Percentiles rank a stretch among this genome's conserved stretches.
Conservation (phyloP, 2,888 invertebrate genomes). For the Prosapia bicincta region DNA sequence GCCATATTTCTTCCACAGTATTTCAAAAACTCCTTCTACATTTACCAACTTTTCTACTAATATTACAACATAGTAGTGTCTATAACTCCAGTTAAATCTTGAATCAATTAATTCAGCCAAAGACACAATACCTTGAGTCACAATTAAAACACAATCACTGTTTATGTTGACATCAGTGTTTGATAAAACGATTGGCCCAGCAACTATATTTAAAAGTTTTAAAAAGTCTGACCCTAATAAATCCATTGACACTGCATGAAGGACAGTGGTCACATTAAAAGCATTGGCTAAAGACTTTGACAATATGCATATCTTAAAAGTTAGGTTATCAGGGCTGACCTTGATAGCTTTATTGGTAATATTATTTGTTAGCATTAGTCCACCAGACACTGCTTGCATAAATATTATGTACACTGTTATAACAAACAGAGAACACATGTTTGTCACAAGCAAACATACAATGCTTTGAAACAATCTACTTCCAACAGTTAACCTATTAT, state of each 20-base stretch:
- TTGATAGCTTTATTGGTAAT: not conserved
- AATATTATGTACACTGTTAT: not conserved
- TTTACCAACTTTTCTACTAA: not conserved
- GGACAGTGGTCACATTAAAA: not conserved
- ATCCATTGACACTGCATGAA: not conserved
- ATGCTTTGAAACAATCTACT: too few species aligned
- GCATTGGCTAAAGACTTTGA: not conserved
- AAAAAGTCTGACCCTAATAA: not conserved
- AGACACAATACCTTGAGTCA: not conserved
- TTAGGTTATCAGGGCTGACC: not conserved
- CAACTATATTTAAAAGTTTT: not conserved
- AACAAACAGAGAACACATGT: not conserved
- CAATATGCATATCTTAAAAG: not conserved
- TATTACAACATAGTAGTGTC: not conserved
- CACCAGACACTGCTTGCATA: not conserved
- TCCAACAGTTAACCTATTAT: too few species aligned
- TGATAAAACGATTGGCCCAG: not conserved
- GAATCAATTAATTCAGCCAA: not conserved
- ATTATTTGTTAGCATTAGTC: not conserved
- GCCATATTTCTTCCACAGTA: not conserved
- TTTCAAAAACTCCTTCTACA: not conserved
- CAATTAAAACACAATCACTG: not conserved
- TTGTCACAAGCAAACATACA: not conserved
- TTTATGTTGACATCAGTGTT: not conserved
- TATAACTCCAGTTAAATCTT: not conserved